A percentile compares a stretch with the other conserved stretches of the same genome.
Conservation (phyloP, 2,888 invertebrate species). For the Blera fallax region DNA sequence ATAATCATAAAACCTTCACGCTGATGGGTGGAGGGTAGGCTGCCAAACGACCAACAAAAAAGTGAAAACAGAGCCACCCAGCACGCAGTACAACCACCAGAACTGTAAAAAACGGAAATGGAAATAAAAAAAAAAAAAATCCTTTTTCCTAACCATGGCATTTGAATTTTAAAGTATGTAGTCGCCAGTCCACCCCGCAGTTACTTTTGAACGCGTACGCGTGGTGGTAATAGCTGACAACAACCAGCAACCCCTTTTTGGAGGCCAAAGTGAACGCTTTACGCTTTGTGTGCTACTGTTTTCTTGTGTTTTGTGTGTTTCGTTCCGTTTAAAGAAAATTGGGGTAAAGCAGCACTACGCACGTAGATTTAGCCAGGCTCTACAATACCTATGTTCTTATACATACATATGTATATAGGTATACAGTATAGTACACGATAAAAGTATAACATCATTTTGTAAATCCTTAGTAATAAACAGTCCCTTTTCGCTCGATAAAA, state of each 20-base stretch:
- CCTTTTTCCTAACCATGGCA: slow-evolving; percentile 45
- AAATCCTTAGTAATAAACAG: slow-evolving; percentile 71
- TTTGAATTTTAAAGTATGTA: slow-evolving; percentile 66
- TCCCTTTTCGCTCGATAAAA: slow-evolving; percentile 70
- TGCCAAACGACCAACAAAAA: slow-evolving; percentile 13
- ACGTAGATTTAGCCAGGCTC: slow-evolving; percentile 19
- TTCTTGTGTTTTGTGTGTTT: slow-evolving; percentile 5
- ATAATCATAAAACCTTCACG: slow-evolving; percentile 55
- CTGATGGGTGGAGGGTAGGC: background rate
- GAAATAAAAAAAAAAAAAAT: slow-evolving; percentile 1
- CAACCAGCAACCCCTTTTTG: slow-evolving; percentile 42
- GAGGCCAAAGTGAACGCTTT: background rate
- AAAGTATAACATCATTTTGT: slow-evolving; percentile 69
- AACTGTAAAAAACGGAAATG: background rate
- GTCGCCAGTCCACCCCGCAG: slow-evolving; percentile 41
- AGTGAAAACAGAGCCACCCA: slow-evolving; percentile 9
- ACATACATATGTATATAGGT: background rate
- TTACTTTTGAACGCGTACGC: slow-evolving; percentile 42
- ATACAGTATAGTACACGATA: slow-evolving; percentile 49
- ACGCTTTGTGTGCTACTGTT: slow-evolving; percentile 5
- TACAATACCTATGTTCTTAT: background rate
- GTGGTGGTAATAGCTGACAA: slow-evolving; percentile 41
- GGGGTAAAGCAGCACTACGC: slow-evolving; percentile 38
- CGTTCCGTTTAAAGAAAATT: slow-evolving; percentile 32
- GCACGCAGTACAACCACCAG: background rate